Evolutionary conservation across 2,888 invertebrate genomes (phyloP).

Genomic region (Aspidiotus rigidus): DNA sequence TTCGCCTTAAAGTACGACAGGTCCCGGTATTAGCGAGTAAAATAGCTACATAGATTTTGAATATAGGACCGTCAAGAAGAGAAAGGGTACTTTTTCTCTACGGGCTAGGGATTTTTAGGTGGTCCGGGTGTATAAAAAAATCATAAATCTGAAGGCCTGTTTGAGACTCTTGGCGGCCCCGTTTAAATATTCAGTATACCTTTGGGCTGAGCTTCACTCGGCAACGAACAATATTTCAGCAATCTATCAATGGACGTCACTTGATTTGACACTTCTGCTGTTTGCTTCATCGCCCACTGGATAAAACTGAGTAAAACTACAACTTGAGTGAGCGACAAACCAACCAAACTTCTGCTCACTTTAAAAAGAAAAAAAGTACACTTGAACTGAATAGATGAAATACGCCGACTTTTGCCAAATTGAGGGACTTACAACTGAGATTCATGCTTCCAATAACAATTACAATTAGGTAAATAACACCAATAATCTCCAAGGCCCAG

Average conservation of each 20-base stretch:
- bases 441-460: constrained; percentile 19
- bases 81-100: too few relatives aligned
- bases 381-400: not conserved
- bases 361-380: not conserved
- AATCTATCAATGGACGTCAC: constrained; percentile 34
- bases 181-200: constrained; percentile 4
- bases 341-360: constrained; percentile 29
- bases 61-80: not conserved
- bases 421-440: constrained; percentile 4
- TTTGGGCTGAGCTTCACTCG: constrained; percentile 25
- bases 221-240: constrained; percentile 24
- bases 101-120: too few relatives aligned
- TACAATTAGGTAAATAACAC: constrained; percentile 23
- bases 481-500: constrained; percentile 27
- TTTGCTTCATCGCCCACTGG: constrained; percentile 31
- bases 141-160: not conserved
- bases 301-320: constrained; percentile 2
- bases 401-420: not conserved
- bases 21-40: too few relatives aligned
- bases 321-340: constrained; percentile 30
- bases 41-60: not conserved
- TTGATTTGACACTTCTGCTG: constrained; percentile 32
- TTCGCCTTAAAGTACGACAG: not conserved
- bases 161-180: not conserved
- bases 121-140: not conserved